Percentiles rank a stretch among this genome's conserved stretches.
Conservation (phyloP, 2,888 invertebrate genomes). For the Ornithoptera alexandrae region DNA sequence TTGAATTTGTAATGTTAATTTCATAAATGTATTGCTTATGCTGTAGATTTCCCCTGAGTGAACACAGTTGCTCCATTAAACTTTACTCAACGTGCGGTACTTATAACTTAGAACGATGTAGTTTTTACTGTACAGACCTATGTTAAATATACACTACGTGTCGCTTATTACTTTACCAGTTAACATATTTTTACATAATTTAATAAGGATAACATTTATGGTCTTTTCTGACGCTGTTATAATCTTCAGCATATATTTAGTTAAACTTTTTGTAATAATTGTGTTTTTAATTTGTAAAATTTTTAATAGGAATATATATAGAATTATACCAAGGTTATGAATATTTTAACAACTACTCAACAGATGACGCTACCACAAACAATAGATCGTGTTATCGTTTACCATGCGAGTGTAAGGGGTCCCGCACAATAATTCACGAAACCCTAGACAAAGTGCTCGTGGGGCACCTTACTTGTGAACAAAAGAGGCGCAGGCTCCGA, state of each 20-base stretch:
- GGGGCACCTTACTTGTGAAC: no score
- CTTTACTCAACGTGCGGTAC: constrained; percentile 25
- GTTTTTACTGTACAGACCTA: background rate
- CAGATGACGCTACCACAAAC: no score
- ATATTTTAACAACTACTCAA: no score
- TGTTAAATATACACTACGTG: background rate
- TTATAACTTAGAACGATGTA: constrained; percentile 8
- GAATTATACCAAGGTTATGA: no score
- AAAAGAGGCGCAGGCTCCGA: no score
- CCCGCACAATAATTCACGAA: no score
- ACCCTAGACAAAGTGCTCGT: no score
- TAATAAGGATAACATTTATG: background rate
- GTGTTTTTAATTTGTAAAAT: no score
- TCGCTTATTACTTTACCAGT: background rate
- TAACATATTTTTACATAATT: background rate
- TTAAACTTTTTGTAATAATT: no score
- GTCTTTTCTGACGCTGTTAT: background rate
- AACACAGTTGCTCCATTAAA: constrained; percentile 26
- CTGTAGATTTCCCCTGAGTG: constrained; percentile 28
- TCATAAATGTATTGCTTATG: constrained; percentile 25
- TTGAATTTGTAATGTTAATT: constrained; percentile 29
- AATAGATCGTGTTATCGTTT: no score
- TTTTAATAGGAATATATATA: no score
- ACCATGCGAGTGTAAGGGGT: no score
- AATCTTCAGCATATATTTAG: background rate